Evolutionary conservation across 1,140 invertebrate genomes (phyloP).

Genomic region (Dryas iulia): DNA sequence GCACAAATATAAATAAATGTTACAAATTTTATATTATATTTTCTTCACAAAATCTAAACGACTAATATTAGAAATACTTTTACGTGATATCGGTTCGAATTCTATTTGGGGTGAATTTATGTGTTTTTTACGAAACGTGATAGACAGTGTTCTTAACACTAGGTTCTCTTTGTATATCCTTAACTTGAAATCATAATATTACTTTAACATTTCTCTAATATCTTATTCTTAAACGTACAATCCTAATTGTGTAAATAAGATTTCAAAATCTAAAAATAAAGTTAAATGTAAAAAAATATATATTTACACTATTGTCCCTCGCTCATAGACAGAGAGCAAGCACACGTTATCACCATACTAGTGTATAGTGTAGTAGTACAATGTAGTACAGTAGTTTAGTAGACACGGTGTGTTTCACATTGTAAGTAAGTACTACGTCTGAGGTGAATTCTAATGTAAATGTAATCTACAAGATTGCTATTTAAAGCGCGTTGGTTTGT

Average conservation of each 20-base stretch:
- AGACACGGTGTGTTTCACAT: neutral
- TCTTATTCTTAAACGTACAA: too few species aligned
- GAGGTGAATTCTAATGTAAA: neutral
- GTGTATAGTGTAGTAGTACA: neutral
- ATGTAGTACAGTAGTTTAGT: neutral
- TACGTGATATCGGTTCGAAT: too few species aligned
- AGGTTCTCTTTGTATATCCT: too few species aligned
- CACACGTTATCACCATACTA: neutral
- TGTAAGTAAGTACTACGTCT: neutral
- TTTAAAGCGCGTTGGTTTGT: neutral
- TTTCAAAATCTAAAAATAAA: too few species aligned
- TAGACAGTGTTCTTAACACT: too few species aligned
- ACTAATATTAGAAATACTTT: neutral
- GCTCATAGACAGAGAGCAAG: neutral
- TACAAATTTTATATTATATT: neutral
- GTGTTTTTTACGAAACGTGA: too few species aligned
- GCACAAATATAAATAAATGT: neutral
- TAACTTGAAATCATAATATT: too few species aligned
- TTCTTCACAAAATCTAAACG: neutral
- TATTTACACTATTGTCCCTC: too few species aligned
- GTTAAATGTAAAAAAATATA: too few species aligned
- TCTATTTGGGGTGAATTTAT: too few species aligned
- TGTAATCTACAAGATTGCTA: neutral
- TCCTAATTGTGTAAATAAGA: too few species aligned
- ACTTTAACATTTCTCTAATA: too few species aligned